Evolutionary conservation across 2,113 vertebrate species (phyloP).

Genomic region (Centropus unirufus): DNA sequence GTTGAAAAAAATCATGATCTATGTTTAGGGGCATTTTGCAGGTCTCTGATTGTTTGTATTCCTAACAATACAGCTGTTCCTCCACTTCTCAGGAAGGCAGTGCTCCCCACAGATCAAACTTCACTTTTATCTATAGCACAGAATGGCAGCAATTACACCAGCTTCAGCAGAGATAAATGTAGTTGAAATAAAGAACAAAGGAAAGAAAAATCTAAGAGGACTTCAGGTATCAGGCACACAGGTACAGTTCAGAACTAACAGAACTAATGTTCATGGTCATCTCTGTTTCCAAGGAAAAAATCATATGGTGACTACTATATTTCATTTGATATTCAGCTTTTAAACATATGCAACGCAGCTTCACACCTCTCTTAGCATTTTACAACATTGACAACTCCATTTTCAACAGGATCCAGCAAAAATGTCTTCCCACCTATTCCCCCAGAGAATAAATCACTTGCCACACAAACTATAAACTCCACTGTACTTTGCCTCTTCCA

Average conservation of each 20-base stretch:
- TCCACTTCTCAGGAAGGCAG: slow-evolving; percentile 19
- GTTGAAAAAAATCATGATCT: slow-evolving; percentile 9
- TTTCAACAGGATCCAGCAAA: neutral
- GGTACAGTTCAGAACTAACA: accelerated
- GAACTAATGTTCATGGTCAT: neutral
- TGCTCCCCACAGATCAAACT: slow-evolving; percentile 13
- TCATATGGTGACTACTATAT: neutral
- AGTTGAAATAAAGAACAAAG: slow-evolving; percentile 8
- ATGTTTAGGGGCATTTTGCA: neutral
- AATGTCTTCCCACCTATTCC: neutral
- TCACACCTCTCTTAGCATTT: neutral
- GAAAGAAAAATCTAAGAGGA: neutral
- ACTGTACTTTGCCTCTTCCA: neutral
- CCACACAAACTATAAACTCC: neutral
- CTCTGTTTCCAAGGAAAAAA: neutral
- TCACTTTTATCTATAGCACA: neutral
- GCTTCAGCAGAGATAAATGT: neutral
- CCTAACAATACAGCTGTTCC: slow-evolving; percentile 8
- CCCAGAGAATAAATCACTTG: neutral
- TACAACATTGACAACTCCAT: neutral
- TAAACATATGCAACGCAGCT: neutral
- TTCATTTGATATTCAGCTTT: neutral
- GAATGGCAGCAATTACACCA: neutral
- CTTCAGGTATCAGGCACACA: neutral
- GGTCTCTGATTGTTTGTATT: slow-evolving; percentile 43